Evolutionary conservation across 2,797 vertebrate species (phyloP).

Genomic region (Iguana delicatissima): DNA sequence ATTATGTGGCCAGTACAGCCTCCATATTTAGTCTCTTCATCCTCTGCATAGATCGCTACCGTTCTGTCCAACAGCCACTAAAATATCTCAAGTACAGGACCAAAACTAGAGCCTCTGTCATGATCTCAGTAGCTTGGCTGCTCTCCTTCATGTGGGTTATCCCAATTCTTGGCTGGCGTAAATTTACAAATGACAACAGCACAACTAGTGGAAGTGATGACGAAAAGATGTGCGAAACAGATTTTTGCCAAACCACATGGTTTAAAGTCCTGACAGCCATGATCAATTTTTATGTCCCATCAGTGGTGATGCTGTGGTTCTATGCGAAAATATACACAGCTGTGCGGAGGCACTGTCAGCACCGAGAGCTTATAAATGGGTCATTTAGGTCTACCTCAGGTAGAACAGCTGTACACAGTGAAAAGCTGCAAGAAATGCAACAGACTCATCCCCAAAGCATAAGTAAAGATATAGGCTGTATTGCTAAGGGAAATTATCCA

Average conservation of each 20-base stretch:
- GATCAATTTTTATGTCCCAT: slow-evolving; percentile 95
- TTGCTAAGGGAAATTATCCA: slow-evolving; percentile 24
- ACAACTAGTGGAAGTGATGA: fast-evolving
- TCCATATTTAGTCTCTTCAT: slow-evolving; percentile 96
- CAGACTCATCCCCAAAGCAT: slow-evolving; percentile 44
- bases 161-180: slow-evolving; percentile 93
- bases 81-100: slow-evolving; percentile 93
- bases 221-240: slow-evolving; percentile 87
- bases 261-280: slow-evolving; percentile 93
- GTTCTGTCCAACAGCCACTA: slow-evolving; percentile 92
- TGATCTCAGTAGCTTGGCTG: slow-evolving; percentile 91
- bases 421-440: slow-evolving; percentile 40
- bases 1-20: slow-evolving; percentile 96
- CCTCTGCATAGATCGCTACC: slow-evolving; percentile 93
- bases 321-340: slow-evolving; percentile 91
- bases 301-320: slow-evolving; percentile 93
- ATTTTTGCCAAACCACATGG: slow-evolving; percentile 92
- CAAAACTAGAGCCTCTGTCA: slow-evolving; percentile 79
- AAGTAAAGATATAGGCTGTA: slow-evolving; percentile 37
- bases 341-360: slow-evolving; percentile 87
- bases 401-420: fast-evolving
- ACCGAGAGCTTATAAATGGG: slow-evolving; percentile 84
- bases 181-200: slow-evolving; percentile 56
- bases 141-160: slow-evolving; percentile 92
- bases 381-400: slow-evolving; percentile 64